A percentile compares a stretch with the other conserved stretches of the same genome.
Evolutionary conservation across 2,797 vertebrate genomes (phyloP).

Genomic region (Chelidonichthys spinosus): DNA sequence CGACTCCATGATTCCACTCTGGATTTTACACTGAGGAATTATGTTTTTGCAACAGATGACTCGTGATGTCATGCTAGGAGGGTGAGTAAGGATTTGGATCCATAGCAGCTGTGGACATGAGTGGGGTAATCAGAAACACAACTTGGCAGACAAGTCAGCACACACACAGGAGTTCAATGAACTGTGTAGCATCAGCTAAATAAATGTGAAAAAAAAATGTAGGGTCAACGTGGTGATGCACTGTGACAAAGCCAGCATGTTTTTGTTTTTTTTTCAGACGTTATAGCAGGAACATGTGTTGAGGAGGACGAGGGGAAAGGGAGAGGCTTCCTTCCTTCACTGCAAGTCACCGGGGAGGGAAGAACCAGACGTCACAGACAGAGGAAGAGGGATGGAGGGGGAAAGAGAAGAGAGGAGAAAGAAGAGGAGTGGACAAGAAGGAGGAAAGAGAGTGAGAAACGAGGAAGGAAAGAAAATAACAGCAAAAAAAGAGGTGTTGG

Average conservation of each 20-base stretch:
- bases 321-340: constrained; percentile 82
- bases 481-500: constrained; percentile 38
- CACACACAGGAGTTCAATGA: background rate
- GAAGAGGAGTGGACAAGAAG: constrained; percentile 10
- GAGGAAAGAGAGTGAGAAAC: background rate
- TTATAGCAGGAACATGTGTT: constrained; percentile 70
- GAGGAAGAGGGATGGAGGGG: constrained; percentile 56
- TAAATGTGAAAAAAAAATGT: background rate
- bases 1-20: constrained; percentile 5
- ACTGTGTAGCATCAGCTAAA: background rate
- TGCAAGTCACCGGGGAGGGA: constrained; percentile 65
- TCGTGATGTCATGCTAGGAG: constrained; percentile 23
- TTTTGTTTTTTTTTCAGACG: constrained; percentile 42
- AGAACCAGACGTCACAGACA: constrained; percentile 55
- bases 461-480: constrained; percentile 17
- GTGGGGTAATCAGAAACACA: constrained; percentile 55
- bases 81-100: constrained; percentile 59
- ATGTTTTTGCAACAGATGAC: constrained; percentile 56
- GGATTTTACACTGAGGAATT: constrained; percentile 38
- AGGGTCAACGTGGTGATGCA: constrained; percentile 6
- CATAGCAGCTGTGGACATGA: constrained; percentile 49
- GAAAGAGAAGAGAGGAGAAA: constrained; percentile 31
- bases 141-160: constrained; percentile 15
- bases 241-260: constrained; percentile 36
- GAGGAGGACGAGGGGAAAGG: constrained; percentile 71